Base-by-base conservation (phyloP, 2,888 invertebrate species). In the Tinea pellionella region DNA sequence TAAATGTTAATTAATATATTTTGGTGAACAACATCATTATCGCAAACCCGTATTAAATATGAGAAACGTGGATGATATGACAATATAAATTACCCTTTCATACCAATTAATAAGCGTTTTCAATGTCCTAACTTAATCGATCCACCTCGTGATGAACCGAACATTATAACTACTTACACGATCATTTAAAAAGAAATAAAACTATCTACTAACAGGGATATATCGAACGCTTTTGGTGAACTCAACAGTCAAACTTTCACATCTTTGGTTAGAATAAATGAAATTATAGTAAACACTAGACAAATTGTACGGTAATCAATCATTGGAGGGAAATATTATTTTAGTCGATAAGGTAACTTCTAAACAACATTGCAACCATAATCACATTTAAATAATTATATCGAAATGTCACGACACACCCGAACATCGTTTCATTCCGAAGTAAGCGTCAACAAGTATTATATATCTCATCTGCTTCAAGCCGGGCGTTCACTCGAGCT, bases 31-130 rank as follows among this genome's bases (percentile, higher is more conserved):
- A 85, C 86, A 85, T 84, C 84, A 81, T 85, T 84, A 86, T 86
- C 87, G 87, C 85, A 83, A 86, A 87, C 87, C 87, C 87, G 87
- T 87, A 86, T 85, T 86, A 81, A 80, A 84, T 83, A 87, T 86
- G 87, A 87, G 87, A 87, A 81, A 86, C 78, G 84, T 87, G 87
- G 86, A 87, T 87, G 87, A 87, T 86, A 87, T 87, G 87, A 87
- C 86, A 85, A 85, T 87, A 87, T 86, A 86, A 87, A 86, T 87
- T 87, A 87, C 87, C 87, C 87, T 87, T 87, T 87, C 87, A 87
- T 87, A 87, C 87, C 87, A 86, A 87, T 86, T 87, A 87, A 87
- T 87, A 87, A 87, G 87, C 87, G 87, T 87, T 87, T 83, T 87
- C 87, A 87, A 87, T 87, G 85, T 86, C 80, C 87, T 86, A 86